Conservation (phyloP, 2,888 invertebrate genomes). For the Uloborus plumipes region DNA sequence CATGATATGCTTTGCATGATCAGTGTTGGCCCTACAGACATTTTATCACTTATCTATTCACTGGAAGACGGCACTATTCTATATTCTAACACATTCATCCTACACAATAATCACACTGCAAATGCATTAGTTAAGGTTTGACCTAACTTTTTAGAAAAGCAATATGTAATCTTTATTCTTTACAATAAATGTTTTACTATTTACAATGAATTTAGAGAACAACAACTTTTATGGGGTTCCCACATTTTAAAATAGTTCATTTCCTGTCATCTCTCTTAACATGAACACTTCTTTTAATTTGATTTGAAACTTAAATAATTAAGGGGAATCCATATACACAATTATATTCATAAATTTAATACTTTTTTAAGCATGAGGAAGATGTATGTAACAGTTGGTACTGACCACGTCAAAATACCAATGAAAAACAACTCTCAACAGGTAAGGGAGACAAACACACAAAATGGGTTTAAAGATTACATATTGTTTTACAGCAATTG, state of each 20-base stretch:
- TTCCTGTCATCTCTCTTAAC: too few species aligned
- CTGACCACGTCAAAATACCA: too few species aligned
- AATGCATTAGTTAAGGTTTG: constrained; percentile 58
- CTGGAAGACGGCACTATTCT: constrained; percentile 64
- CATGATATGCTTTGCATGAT: constrained; percentile 64
- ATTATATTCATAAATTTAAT: too few species aligned
- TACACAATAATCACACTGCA: constrained; percentile 63
- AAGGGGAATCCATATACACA: too few species aligned
- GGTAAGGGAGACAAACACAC: too few species aligned
- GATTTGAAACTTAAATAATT: too few species aligned
- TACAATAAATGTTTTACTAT: neutral
- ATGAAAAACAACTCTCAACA: too few species aligned
- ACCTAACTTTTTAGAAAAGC: constrained; percentile 40
- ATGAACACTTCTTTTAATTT: too few species aligned
- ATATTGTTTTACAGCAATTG: constrained; percentile 32
- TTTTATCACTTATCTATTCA: constrained; percentile 63
- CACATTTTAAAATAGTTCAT: too few species aligned
- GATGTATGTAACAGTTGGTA: too few species aligned
- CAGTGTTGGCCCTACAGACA: constrained; percentile 63
- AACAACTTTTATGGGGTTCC: too few species aligned
- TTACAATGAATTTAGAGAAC: neutral
- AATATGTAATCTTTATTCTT: constrained; percentile 29
- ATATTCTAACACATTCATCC: constrained; percentile 62
- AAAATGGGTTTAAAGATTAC: neutral
- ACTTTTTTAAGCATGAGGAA: too few species aligned